Conservation (phyloP, 2,113 vertebrate species). For the Hemiscyllium ocellatum region DNA sequence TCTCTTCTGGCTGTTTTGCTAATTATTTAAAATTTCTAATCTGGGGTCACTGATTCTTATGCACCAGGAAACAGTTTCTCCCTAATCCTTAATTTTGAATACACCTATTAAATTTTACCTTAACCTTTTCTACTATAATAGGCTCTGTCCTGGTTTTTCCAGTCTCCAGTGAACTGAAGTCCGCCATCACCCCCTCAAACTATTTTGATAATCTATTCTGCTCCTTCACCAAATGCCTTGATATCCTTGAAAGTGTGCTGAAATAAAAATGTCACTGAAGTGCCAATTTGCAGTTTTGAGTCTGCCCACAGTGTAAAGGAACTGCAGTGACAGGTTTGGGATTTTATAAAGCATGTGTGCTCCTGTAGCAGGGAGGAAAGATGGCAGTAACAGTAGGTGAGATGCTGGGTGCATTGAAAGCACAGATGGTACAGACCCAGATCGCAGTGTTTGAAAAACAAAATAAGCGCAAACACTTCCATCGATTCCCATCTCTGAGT, state of each 20-base stretch:
- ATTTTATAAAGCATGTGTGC: not conserved
- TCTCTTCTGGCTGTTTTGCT: not conserved
- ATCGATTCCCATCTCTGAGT: conserved; percentile 35
- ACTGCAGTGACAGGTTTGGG: not conserved
- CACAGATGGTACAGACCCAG: conserved; percentile 34
- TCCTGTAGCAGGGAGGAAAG: not conserved
- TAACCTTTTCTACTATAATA: not conserved
- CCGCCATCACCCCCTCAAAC: not conserved
- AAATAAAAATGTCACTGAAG: not conserved
- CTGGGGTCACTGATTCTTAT: not conserved
- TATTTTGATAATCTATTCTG: not conserved
- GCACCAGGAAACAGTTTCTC: not conserved
- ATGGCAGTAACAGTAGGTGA: conserved; percentile 6
- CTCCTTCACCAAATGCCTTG: not conserved
- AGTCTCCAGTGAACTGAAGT: not conserved
- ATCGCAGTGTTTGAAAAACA: conserved; percentile 38
- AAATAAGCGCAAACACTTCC: conserved; percentile 40
- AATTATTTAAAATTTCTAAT: not conserved
- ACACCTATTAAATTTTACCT: not conserved
- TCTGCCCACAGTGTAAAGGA: not conserved
- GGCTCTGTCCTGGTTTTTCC: not conserved
- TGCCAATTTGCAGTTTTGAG: not conserved
- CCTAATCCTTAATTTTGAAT: not conserved
- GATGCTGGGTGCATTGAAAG: conserved; percentile 17
- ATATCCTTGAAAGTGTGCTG: not conserved